Base-by-base conservation (phyloP, 2,888 invertebrate species). In the Erebia epiphron region DNA sequence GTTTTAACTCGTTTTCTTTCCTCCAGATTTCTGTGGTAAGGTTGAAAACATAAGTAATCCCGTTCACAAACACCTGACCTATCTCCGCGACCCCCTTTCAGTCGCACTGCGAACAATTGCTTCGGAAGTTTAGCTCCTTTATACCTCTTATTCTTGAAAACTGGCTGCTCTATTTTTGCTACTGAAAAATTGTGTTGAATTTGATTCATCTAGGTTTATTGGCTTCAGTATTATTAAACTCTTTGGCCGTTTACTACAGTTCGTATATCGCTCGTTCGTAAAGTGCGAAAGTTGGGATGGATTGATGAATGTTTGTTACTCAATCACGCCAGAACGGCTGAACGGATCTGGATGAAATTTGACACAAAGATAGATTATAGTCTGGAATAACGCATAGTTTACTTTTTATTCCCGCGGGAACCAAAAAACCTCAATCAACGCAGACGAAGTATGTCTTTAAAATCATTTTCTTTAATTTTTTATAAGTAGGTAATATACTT, bases 1-100 rank as follows among this genome's bases (percentile, higher is more conserved):
- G 35, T 7, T 35, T 35, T 35, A 35, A 35, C 35, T 35, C 35
- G 35, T 54, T 73, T 61, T 69, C 58, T 49, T 73, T 71, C 41
- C 68, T 18, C 35, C 64, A 41, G 56, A 61, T 64, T 70, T 61
- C 13, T 14, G 21, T 57, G 43, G 43, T n/a, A n/a, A n/a, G 61
- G 65, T 54, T 52, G 65, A 72, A 71, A 71, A 70, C 68, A 70
- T 72, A 74, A 72, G 73, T 74, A 70, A 74, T 73, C 71, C 69
- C 63, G 58, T 74, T 75, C 62, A 57, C 73, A 52, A 73, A 60
- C 70, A 73, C 52, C 70, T 68, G 71, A 71, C 70, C 69, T 67
- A 73, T 70, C 75, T 73, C 58, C 68, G 46, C 62, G 56, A 69
- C 73, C 71, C 62, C 61, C 57, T 74, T 69, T 70, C 62, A 69